Base-by-base conservation (phyloP, 2,888 invertebrate genomes). In the Mesoligia furuncula region DNA sequence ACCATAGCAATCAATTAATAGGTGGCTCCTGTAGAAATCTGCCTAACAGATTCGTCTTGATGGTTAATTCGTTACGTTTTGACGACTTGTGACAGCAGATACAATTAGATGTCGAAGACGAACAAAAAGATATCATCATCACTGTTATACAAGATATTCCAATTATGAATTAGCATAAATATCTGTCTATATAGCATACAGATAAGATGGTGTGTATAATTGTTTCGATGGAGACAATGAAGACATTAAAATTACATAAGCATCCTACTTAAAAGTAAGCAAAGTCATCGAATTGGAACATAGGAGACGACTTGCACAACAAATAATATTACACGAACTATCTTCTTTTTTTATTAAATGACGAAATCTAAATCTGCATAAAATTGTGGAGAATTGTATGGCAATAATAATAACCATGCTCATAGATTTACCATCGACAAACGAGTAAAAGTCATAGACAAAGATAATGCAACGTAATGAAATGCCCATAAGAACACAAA, bases 161-260 rank as follows among this genome's bases (percentile, higher is more conserved):
- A 45, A 77, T 75, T 75, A 64, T 48, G 42, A 45, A 72, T 67
- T 17, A 67, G 15, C 7, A 71, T 64, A 27, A 68, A 71, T n/a
- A 59, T 62, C 6, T 51, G 20, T 59, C 24, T 45, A 36, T 31
- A 51, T 31, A 62, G 31, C 20, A 7, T 8, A 45, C 3, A 65
- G 31, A 75, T 77, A 62, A 61, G 27, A 67, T 54, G 20, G 5
- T 51, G 5, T 51, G 7, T 62, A 51, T 67, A 24, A 82, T 82
- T 62, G 61, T 77, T 67, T 62, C n/a, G 11, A 5, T 62, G 5
- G 0, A 80, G 11, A 83, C 84, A 83, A 84, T 75, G 51, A 84
- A 83, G 75, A 69, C 61, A 80, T 83, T 83, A 83, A 77, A 81
- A 68, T 68, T 24, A n/a, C 71, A 77, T 83, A 51, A 77, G n/a